Evolutionary conservation across 2,888 invertebrate genomes (phyloP).

Genomic region (Plagiodera versicolora): DNA sequence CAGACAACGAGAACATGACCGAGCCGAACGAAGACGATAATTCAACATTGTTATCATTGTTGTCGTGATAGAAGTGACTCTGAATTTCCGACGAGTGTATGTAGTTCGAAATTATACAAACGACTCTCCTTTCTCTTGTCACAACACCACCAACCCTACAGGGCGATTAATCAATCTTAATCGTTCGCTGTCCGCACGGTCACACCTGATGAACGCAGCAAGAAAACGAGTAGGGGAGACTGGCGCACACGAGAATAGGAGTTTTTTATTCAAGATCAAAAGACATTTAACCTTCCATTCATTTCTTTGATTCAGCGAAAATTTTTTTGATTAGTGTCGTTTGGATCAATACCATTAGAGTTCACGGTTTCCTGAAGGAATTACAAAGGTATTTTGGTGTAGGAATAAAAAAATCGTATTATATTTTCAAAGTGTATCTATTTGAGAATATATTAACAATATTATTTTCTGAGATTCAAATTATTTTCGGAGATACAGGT

Average conservation of each 20-base stretch:
- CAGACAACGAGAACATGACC: neutral
- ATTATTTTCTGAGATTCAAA: no score
- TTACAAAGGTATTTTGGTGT: no score
- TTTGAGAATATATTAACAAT: no score
- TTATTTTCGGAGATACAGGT: no score
- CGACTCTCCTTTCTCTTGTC: constrained; percentile 21
- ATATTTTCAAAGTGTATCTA: no score
- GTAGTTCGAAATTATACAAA: constrained; percentile 8
- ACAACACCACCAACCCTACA: constrained; percentile 26
- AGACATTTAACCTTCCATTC: no score
- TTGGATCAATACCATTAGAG: no score
- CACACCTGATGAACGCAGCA: constrained; percentile 24
- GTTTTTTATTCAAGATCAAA: no score
- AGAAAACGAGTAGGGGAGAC: constrained; percentile 4
- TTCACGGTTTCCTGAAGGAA: no score
- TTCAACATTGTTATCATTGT: constrained; percentile 1
- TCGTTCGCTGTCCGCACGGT: constrained; percentile 25
- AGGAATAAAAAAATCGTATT: no score
- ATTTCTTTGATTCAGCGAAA: no score
- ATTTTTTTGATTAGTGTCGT: no score
- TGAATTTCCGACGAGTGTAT: neutral
- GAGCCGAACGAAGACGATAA: neutral
- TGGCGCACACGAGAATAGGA: neutral
- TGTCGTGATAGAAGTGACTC: neutral
- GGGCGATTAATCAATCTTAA: constrained; percentile 29